Evolutionary conservation across 2,113 vertebrate genomes (phyloP).

Genomic region (Lasiurus cinereus): DNA sequence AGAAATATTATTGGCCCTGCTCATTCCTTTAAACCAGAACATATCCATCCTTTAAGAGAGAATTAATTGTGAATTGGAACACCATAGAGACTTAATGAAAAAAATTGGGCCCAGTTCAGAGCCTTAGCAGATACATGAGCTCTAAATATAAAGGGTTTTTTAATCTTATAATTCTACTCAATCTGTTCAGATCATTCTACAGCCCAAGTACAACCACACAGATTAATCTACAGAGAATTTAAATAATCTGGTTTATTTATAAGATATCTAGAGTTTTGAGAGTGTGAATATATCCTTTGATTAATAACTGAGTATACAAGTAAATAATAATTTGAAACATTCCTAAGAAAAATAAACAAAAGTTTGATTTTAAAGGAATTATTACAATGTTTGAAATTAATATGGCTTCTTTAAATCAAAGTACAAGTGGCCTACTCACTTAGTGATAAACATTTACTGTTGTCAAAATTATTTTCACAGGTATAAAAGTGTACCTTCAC

Average conservation of each 20-base stretch:
- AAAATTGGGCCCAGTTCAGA: not conserved
- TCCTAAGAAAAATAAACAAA: not conserved
- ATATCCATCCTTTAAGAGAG: not conserved
- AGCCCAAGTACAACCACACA: not conserved
- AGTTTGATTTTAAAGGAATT: slow-evolving; percentile 47
- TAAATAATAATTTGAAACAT: slow-evolving; percentile 45
- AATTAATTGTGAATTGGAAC: not conserved
- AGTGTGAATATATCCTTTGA: not conserved
- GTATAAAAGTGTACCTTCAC: not conserved
- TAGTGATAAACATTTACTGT: not conserved
- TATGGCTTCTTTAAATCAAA: slow-evolving; percentile 21
- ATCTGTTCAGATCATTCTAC: not conserved
- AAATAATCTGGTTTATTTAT: not conserved
- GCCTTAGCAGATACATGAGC: not conserved
- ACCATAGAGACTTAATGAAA: not conserved
- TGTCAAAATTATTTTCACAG: slow-evolving; percentile 51
- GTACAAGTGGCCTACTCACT: not conserved
- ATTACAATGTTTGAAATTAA: not conserved
- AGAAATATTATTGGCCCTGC: not conserved
- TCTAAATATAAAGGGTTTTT: not conserved
- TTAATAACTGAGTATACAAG: not conserved
- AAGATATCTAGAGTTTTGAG: slow-evolving; percentile 26
- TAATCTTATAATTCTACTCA: not conserved
- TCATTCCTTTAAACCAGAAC: not conserved
- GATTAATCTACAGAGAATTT: not conserved